A percentile compares a stretch with the other conserved stretches of the same genome.
These are phyloP conservation scores for Ceramica pisi DNA, from an alignment of 2,888 invertebrate genomes.

Conservation along the genomic window DNA sequence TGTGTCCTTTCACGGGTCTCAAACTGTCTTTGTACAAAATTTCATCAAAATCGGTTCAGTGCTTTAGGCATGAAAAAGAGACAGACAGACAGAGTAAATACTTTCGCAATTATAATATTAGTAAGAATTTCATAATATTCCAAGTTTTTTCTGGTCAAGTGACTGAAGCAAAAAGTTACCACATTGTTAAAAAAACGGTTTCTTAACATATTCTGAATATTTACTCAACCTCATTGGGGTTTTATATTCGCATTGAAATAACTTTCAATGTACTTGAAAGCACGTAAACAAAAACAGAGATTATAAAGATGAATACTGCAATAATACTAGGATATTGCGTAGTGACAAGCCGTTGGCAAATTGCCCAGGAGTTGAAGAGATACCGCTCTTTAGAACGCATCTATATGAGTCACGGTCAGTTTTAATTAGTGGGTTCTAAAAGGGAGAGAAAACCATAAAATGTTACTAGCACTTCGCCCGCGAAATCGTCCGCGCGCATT, in stretches of 20 bases:
- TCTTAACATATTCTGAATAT: not conserved
- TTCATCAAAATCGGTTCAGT: no score
- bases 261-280: constrained; percentile 33
- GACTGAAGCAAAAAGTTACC: no score
- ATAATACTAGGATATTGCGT: constrained; percentile 33
- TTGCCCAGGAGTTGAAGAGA: constrained; percentile 31
- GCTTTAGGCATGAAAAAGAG: no score
- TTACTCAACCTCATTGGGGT: not conserved
- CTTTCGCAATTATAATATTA: no score
- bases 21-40: no score
- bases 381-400: constrained; percentile 10
- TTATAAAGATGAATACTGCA: constrained; percentile 18
- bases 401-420: constrained; percentile 6
- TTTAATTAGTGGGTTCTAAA: not conserved
- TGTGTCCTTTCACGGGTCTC: no score
- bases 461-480: no score
- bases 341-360: constrained; percentile 34
- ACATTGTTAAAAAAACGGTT: no score
- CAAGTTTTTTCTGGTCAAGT: no score
- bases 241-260: not conserved
- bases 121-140: no score
- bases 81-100: no score
- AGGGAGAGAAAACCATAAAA: not conserved
- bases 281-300: constrained; percentile 30
- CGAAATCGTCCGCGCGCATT: no score